Conservation (phyloP, 2,888 invertebrate genomes). For the Tachina fera region DNA sequence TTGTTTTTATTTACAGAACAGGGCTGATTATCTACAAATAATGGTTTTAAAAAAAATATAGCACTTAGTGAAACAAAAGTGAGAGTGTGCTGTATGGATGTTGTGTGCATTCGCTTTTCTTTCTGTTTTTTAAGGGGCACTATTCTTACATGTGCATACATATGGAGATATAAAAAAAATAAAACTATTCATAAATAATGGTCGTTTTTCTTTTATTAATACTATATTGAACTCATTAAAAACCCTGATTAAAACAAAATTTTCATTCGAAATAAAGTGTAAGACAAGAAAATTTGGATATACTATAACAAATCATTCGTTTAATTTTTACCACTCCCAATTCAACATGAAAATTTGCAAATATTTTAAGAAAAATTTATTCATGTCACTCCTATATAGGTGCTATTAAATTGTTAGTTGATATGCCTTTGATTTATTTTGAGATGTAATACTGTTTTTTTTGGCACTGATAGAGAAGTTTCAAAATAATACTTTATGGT, state of each 20-base stretch:
- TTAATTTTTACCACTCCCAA: no score
- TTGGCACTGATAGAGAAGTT: no score
- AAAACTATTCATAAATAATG: slow-evolving; percentile 4
- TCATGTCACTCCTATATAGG: no score
- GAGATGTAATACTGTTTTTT: no score
- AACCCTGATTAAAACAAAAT: background rate
- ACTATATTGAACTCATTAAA: slow-evolving; percentile 32
- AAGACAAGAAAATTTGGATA: no score
- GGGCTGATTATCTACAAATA: slow-evolving; percentile 18
- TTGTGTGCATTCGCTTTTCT: slow-evolving; percentile 49
- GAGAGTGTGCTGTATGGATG: slow-evolving; percentile 53
- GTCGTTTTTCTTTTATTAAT: slow-evolving; percentile 5
- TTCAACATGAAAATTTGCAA: no score
- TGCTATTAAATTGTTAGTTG: no score
- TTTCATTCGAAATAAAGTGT: background rate
- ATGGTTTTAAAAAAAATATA: slow-evolving; percentile 40
- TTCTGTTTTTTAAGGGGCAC: slow-evolving; percentile 34
- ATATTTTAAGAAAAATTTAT: no score
- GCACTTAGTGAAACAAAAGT: slow-evolving; percentile 58
- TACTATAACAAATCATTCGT: no score
- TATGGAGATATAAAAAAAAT: background rate
- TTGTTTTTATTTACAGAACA: background rate
- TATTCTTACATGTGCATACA: background rate
- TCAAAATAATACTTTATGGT: no score
- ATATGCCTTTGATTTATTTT: no score